Conservation (phyloP, 1,140 invertebrate species). For the Drosophila dunni region DNA sequence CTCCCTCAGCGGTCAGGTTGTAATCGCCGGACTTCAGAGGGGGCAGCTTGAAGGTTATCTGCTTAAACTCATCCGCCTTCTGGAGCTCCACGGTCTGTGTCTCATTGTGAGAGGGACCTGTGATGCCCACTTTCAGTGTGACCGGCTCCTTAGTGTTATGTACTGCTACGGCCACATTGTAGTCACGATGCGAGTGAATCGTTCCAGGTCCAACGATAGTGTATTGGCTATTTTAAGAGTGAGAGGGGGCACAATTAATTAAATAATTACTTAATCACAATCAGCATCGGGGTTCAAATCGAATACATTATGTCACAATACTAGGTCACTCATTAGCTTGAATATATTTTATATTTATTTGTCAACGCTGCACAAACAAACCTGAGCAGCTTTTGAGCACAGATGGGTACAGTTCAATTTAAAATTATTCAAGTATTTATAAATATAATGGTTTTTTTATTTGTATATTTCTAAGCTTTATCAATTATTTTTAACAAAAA, state of each 20-base stretch:
- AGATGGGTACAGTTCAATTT: slow-evolving; percentile 26
- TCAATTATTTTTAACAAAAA: slow-evolving; percentile 6
- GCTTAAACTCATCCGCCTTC: slow-evolving; percentile 88
- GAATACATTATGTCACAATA: slow-evolving; percentile 19
- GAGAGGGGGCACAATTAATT: neutral
- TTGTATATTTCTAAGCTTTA: slow-evolving; percentile 8
- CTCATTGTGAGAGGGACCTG: slow-evolving; percentile 89
- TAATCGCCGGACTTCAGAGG: slow-evolving; percentile 92
- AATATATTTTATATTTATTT: slow-evolving; percentile 5
- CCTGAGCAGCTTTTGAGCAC: neutral
- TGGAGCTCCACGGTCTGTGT: slow-evolving; percentile 88
- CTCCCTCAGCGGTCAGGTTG: slow-evolving; percentile 89
- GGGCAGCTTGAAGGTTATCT: slow-evolving; percentile 90
- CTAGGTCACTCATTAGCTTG: slow-evolving; percentile 16
- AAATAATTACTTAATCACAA: slow-evolving; percentile 13
- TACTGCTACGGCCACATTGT: slow-evolving; percentile 91
- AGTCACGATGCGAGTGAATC: slow-evolving; percentile 92
- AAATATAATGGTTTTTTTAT: neutral
- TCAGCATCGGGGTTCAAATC: slow-evolving; percentile 6
- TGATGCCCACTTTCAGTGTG: slow-evolving; percentile 89
- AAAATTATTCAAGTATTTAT: too few relatives aligned
- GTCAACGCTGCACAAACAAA: too few relatives aligned
- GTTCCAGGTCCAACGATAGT: slow-evolving; percentile 93
- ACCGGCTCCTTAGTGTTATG: slow-evolving; percentile 87
- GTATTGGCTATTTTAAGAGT: slow-evolving; percentile 85